Percentiles rank a stretch among this genome's conserved stretches.
Evolutionary conservation across 2,113 vertebrate genomes (phyloP).

Genomic region (Pelecanus crispus): DNA sequence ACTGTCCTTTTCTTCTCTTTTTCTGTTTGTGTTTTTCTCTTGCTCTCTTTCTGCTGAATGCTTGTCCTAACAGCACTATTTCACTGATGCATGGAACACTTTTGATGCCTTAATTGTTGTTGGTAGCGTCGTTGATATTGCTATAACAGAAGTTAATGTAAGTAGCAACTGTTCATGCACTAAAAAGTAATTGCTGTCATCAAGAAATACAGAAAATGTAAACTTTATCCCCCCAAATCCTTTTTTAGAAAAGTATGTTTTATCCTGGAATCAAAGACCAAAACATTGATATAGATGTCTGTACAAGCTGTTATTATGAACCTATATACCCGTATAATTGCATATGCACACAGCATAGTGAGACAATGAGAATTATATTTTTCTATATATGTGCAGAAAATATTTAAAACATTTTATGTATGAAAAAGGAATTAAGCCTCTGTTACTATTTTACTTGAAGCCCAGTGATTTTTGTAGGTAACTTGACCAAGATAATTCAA

Average conservation of each 20-base stretch:
- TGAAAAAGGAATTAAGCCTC: background rate
- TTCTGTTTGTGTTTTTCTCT: slow-evolving; percentile 75
- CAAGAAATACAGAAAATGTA: slow-evolving; percentile 50
- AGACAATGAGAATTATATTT: background rate
- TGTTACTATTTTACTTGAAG: background rate
- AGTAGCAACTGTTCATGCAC: slow-evolving; percentile 82
- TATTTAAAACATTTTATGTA: background rate
- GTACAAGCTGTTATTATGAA: background rate
- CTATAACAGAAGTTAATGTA: slow-evolving; percentile 99
- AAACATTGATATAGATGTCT: background rate
- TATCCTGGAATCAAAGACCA: background rate
- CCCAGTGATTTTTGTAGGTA: background rate
- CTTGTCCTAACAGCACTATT: slow-evolving; percentile 98
- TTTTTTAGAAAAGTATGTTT: background rate
- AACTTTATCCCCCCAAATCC: background rate
- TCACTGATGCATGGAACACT: slow-evolving; percentile 99
- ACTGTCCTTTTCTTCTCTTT: slow-evolving; percentile 79
- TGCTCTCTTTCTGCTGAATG: slow-evolving; percentile 76
- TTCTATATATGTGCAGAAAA: background rate
- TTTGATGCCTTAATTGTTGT: slow-evolving; percentile 99
- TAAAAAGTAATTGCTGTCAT: slow-evolving; percentile 66
- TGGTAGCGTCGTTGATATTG: slow-evolving; percentile 99
- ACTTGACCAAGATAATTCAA: background rate
- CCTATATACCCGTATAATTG: background rate
- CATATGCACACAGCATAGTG: background rate